Percentiles rank a stretch among this genome's conserved stretches.
These are phyloP conservation scores for Oncorhynchus kisutch DNA, from an alignment of 2,113 vertebrate genomes.

Conservation along the genomic window DNA sequence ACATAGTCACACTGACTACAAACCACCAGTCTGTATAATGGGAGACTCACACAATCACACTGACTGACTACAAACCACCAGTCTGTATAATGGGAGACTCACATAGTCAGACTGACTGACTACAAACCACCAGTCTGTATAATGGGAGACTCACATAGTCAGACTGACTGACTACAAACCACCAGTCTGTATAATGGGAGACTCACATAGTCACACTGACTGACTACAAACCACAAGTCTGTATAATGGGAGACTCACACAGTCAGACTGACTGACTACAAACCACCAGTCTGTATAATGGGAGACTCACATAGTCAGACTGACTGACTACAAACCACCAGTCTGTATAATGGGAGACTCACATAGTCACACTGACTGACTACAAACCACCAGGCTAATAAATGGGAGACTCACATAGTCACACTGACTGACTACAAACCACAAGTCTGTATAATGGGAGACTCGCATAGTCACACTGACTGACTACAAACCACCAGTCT, in stretches of 20 bases:
- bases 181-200: slow-evolving; percentile 6
- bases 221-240: slow-evolving; percentile 6
- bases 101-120: slow-evolving; percentile 20
- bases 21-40: background rate
- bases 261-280: too few species aligned
- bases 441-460: slow-evolving; percentile 14
- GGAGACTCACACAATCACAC: slow-evolving; percentile 21
- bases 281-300: background rate
- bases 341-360: slow-evolving; percentile 24
- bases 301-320: slow-evolving; percentile 32
- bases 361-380: background rate
- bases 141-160: slow-evolving; percentile 30
- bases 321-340: slow-evolving; percentile 16
- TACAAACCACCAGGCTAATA: slow-evolving; percentile 1
- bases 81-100: slow-evolving; percentile 31
- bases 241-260: slow-evolving; percentile 24
- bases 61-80: too few species aligned
- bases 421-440: too few species aligned
- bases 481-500: slow-evolving; percentile 8
- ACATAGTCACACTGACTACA: slow-evolving; percentile 24
- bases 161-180: slow-evolving; percentile 19
- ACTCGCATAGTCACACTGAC: slow-evolving; percentile 33
- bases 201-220: slow-evolving; percentile 31
- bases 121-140: slow-evolving; percentile 4
- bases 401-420: slow-evolving; percentile 25